Percentiles rank a stretch among this genome's conserved stretches.
Conservation (phyloP, 2,888 invertebrate genomes). For the Antitype chi region DNA sequence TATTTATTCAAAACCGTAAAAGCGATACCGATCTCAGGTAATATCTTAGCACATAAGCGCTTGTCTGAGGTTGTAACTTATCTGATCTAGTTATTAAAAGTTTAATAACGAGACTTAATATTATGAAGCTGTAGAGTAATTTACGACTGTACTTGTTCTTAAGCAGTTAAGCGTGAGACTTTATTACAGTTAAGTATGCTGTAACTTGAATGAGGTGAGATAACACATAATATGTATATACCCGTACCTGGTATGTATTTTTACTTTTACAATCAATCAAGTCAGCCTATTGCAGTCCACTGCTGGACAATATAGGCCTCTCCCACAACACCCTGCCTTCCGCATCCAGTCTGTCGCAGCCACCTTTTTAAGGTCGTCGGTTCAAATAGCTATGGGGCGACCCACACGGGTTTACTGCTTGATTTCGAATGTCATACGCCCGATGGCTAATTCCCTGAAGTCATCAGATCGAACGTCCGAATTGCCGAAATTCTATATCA, state of each 20-base stretch:
- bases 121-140: conserved; percentile 21
- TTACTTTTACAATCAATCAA: neutral
- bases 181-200: conserved; percentile 12
- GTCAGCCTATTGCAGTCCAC: neutral
- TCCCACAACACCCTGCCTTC: neutral
- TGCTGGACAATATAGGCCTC: neutral
- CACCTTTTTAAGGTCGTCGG: neutral
- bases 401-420: too few species aligned
- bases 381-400: neutral
- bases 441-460: too few species aligned
- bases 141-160: conserved; percentile 45
- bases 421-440: too few species aligned
- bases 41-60: conserved; percentile 25
- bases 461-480: too few species aligned
- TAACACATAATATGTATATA: conserved; percentile 2
- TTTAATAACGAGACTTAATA: conserved; percentile 39
- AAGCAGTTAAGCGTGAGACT: conserved; percentile 31
- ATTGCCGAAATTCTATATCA: too few species aligned
- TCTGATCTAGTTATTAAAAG: conserved; percentile 35
- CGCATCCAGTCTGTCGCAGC: neutral
- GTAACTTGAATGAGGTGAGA: neutral
- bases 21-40: conserved; percentile 27
- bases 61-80: conserved; percentile 35
- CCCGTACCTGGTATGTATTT: neutral
- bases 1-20: conserved; percentile 35